Percentiles rank a stretch among this genome's conserved stretches.
Evolutionary conservation across 92 coral and sea anemone genomes (phyloP).

Genomic region (Nematostella vectensis): DNA sequence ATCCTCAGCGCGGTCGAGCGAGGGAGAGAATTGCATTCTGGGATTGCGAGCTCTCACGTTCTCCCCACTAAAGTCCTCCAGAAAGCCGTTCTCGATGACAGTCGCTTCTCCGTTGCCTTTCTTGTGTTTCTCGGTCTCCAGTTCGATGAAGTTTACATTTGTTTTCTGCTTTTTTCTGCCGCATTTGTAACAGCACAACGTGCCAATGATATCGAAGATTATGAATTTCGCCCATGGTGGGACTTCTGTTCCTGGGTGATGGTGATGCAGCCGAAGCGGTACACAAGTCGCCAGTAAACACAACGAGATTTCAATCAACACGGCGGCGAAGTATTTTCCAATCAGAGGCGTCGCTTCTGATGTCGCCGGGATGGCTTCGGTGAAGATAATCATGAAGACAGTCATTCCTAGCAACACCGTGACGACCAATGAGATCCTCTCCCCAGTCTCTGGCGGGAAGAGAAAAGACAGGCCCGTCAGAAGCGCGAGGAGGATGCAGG

Average conservation of each 20-base stretch:
- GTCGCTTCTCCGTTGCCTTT: no score
- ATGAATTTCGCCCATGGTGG: constrained; percentile 61
- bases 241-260: constrained; percentile 68
- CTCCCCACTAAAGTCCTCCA: neutral
- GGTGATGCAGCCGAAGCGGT: constrained; percentile 63
- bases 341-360: constrained; percentile 87
- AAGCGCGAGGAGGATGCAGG: constrained; percentile 76
- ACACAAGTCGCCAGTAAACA: constrained; percentile 74
- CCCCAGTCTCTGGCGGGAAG: constrained; percentile 97
- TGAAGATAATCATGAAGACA: constrained; percentile 86
- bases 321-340: constrained; percentile 87
- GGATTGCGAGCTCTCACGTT: neutral
- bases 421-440: constrained; percentile 84
- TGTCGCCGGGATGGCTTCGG: constrained; percentile 90
- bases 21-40: neutral
- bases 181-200: constrained; percentile 27
- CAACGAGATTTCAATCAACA: constrained; percentile 68
- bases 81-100: constrained; percentile 21
- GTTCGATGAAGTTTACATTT: no score
- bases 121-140: no score
- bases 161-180: no score
- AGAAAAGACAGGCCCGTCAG: constrained; percentile 73
- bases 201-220: constrained; percentile 65
- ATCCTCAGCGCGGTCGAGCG: no score
- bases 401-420: constrained; percentile 92